These are phyloP conservation scores for Parasteatoda lunata DNA, from an alignment of 2,888 invertebrate species.

Conservation along the genomic window DNA sequence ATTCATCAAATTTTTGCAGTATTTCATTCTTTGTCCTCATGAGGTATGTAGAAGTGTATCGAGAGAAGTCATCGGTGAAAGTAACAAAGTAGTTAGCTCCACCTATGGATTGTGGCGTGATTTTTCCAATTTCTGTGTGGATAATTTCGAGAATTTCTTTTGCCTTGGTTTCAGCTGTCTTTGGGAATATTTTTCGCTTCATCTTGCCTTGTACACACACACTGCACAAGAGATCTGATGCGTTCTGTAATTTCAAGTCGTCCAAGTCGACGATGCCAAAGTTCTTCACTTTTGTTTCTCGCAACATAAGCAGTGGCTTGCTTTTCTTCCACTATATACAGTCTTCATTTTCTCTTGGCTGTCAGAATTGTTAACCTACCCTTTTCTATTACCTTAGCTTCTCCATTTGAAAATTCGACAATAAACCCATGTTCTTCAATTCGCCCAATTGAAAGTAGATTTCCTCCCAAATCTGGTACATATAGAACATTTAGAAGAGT, in stretches of 20 bases:
- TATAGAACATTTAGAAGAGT: too few species aligned
- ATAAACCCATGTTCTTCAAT: slow-evolving; percentile 33
- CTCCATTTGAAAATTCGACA: slow-evolving; percentile 25
- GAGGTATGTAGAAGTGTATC: slow-evolving; percentile 8
- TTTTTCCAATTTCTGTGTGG: slow-evolving; percentile 37
- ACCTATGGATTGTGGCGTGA: slow-evolving; percentile 24
- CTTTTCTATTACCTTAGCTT: slow-evolving; percentile 15
- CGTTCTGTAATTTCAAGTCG: background rate
- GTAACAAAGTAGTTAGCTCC: too few species aligned
- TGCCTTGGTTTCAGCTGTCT: slow-evolving; percentile 10
- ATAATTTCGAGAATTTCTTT: slow-evolving; percentile 28
- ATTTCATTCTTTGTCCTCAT: slow-evolving; percentile 30
- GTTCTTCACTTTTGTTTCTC: slow-evolving; percentile 15
- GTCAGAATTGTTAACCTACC: slow-evolving; percentile 6
- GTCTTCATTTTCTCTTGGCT: slow-evolving; percentile 22
- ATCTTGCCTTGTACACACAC: slow-evolving; percentile 24
- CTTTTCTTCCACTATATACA: slow-evolving; percentile 27
- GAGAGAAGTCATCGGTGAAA: slow-evolving; percentile 32
- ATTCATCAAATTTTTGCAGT: slow-evolving; percentile 20
- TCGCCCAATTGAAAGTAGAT: too few species aligned
- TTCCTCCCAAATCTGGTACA: too few species aligned
- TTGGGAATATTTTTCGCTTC: slow-evolving; percentile 25
- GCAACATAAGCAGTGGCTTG: slow-evolving; percentile 1
- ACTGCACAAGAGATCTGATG: background rate
- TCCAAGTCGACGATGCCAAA: slow-evolving; percentile 13